phyloP scores from a whole-genome alignment of 2,113 vertebrate species.

The Hypomesus transpacificus region DNA sequence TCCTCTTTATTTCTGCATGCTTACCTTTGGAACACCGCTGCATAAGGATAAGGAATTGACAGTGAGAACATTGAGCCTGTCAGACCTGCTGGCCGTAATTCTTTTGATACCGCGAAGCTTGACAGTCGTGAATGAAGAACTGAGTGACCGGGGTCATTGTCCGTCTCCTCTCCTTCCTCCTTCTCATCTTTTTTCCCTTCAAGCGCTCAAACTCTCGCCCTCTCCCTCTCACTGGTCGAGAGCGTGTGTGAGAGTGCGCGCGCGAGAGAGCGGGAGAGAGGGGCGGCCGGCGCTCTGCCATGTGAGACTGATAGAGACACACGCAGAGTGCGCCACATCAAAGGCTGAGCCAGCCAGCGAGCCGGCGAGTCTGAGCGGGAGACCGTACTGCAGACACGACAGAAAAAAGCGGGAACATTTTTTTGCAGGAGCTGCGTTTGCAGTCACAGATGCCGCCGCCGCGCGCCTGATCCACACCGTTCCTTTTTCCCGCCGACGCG shows the following conservation, averaged over 20 bases:
- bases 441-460: neutral
- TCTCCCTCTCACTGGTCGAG: neutral
- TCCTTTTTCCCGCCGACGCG: too few relatives aligned
- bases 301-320: constrained; percentile 18
- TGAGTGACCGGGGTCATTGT: constrained; percentile 28
- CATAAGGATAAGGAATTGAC: too few relatives aligned
- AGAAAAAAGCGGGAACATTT: neutral
- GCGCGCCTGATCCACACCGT: too few relatives aligned
- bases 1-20: neutral
- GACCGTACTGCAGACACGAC: neutral
- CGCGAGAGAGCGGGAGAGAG: neutral
- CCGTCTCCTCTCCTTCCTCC: neutral
- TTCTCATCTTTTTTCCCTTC: constrained; percentile 11
- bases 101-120: neutral
- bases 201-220: constrained; percentile 16
- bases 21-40: too few relatives aligned
- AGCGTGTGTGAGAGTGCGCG: neutral
- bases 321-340: constrained; percentile 23
- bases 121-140: constrained; percentile 37
- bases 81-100: too few relatives aligned
- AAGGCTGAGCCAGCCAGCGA: constrained; percentile 9
- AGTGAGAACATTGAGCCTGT: too few relatives aligned
- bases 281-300: constrained; percentile 6
- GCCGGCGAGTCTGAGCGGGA: neutral
- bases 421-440: neutral